Evolutionary conservation across 1,140 invertebrate species (phyloP).

Genomic region (Pachyrhynchus sulphureomaculatus): DNA sequence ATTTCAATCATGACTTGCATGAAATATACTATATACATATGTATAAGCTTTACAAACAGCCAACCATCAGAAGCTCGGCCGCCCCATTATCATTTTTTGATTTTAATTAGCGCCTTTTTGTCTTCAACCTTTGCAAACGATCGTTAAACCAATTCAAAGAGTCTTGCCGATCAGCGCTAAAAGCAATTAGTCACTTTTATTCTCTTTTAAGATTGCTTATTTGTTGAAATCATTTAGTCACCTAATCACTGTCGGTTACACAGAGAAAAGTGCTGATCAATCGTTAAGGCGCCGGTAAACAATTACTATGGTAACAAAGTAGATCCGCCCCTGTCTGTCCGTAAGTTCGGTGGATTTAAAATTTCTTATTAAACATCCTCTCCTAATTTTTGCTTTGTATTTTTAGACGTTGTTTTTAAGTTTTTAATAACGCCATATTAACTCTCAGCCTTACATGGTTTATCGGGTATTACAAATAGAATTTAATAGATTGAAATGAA

Average conservation of each 20-base stretch:
- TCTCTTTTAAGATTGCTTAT: slow-evolving; percentile 26
- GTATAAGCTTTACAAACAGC: slow-evolving; percentile 1
- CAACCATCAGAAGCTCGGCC: slow-evolving; percentile 1
- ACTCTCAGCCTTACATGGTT: no score
- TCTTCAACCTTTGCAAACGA: slow-evolving; percentile 15
- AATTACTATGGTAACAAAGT: slow-evolving; percentile 37
- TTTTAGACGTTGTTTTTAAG: no score
- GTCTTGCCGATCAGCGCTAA: slow-evolving; percentile 20
- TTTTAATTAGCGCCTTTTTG: slow-evolving; percentile 19
- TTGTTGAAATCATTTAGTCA: slow-evolving; percentile 47
- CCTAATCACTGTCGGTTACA: slow-evolving; percentile 40
- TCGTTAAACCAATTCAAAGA: slow-evolving; percentile 2
- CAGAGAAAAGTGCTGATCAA: slow-evolving; percentile 43
- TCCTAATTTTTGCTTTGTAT: background rate
- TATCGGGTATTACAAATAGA: no score
- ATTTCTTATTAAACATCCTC: background rate
- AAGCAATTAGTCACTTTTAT: slow-evolving; percentile 31
- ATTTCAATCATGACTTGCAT: background rate
- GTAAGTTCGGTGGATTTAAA: background rate
- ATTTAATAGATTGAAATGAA: no score
- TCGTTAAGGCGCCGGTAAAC: slow-evolving; percentile 43
- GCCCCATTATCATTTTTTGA: slow-evolving; percentile 9
- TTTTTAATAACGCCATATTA: no score
- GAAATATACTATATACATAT: background rate
- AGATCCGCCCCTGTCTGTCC: slow-evolving; percentile 35